Evolutionary conservation across 2,888 invertebrate genomes (phyloP).

Genomic region (Cantharis rustica): DNA sequence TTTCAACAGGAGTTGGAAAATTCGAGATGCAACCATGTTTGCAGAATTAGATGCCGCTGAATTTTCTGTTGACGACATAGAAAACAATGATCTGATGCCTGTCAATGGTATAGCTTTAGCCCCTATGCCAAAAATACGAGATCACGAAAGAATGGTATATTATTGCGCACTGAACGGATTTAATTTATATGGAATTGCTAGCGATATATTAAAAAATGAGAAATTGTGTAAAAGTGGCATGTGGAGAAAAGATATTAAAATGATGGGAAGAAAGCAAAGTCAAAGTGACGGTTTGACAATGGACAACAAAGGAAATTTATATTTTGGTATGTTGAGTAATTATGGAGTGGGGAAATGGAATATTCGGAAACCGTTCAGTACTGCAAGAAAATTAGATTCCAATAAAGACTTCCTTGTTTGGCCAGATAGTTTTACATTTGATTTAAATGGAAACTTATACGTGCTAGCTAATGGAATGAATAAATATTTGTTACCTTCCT

Average conservation of each 20-base stretch:
- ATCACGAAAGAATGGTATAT: constrained; percentile 40
- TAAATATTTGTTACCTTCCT: constrained; percentile 16
- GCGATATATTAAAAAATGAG: constrained; percentile 64
- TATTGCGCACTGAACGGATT: constrained; percentile 45
- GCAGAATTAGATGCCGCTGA: constrained; percentile 62
- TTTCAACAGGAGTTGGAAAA: constrained; percentile 68
- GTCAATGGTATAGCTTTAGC: constrained; percentile 75
- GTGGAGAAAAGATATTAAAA: constrained; percentile 42
- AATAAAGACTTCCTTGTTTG: constrained; percentile 70
- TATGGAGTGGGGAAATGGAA: constrained; percentile 75
- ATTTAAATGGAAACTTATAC: constrained; percentile 67
- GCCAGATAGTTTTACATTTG: constrained; percentile 72
- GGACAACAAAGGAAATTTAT: constrained; percentile 69
- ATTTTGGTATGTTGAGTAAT: constrained; percentile 69
- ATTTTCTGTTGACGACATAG: constrained; percentile 65
- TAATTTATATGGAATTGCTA: constrained; percentile 65
- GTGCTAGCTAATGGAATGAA: constrained; percentile 61
- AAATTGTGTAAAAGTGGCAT: constrained; percentile 46
- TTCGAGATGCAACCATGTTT: constrained; percentile 70
- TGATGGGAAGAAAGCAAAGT: constrained; percentile 61
- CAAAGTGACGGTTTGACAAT: constrained; percentile 71
- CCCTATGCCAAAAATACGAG: constrained; percentile 57
- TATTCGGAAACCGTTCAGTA: constrained; percentile 59
- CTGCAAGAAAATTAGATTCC: constrained; percentile 46
- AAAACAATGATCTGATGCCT: constrained; percentile 61